Evolutionary conservation across 2,888 invertebrate species (phyloP).

Genomic region (Tetragonisca angustula): DNA sequence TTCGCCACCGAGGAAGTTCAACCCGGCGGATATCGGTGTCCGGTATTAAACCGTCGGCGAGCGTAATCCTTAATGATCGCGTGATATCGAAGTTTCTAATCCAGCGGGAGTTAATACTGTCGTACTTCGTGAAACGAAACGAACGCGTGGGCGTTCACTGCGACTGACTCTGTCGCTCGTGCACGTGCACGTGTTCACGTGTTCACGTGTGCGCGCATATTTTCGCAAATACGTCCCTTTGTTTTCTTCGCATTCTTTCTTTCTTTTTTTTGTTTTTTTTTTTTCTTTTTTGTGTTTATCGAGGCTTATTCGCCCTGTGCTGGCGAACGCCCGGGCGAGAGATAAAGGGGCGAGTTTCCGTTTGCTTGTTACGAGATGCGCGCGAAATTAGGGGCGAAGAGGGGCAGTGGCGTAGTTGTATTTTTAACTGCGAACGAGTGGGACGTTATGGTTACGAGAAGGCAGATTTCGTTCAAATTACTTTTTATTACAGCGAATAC

Average conservation of each 20-base stretch:
- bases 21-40: conserved; percentile 34
- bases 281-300: background rate
- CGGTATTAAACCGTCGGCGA: conserved; percentile 41
- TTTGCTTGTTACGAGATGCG: conserved; percentile 28
- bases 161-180: background rate
- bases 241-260: too few species aligned
- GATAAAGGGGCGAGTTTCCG: conserved; percentile 22
- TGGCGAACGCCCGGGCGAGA: conserved; percentile 1
- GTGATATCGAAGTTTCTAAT: conserved; percentile 28
- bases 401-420: background rate
- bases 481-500: background rate
- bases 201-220: background rate
- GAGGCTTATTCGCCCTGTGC: conserved; percentile 1
- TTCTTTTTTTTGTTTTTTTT: too few species aligned
- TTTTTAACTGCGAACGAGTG: background rate
- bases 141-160: background rate
- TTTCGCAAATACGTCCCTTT: background rate
- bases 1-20: background rate
- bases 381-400: conserved; percentile 17
- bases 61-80: conserved; percentile 57
- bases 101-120: conserved; percentile 43
- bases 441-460: background rate
- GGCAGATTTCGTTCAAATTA: background rate
- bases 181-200: background rate
- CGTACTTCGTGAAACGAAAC: background rate